Base-by-base conservation (phyloP, 2,113 vertebrate species). In the Phoxinus phoxinus region DNA sequence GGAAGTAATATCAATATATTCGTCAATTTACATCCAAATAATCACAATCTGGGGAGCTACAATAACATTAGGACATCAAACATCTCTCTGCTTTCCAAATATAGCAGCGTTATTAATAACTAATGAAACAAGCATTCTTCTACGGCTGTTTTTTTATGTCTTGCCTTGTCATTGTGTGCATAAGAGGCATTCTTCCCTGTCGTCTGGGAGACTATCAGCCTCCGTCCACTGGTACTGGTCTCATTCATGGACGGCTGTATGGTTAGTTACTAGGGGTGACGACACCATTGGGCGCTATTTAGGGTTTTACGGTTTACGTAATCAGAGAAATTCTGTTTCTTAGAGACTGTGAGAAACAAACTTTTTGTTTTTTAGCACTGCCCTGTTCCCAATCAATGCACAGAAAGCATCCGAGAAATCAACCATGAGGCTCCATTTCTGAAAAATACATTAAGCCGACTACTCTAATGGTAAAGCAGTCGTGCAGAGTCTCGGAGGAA, bases 241-340 rank as follows among this genome's bases (percentile, higher is more conserved):
- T 87, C 83, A 85, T 87, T 87, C 83, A 71, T 61, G 3, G 6
- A 67, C 61, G 67, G 25, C 75, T 51, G 5, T 37, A 56, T 77
- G 48, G 81, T 74, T 75, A 84, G 81, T 74, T 72, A 84, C 86
- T 73, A 77, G 46, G 46, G 23, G 84, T 61, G 82, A 87, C 44
- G 23, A 81, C 27, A 53, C 83, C 58, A 85, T 56, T 78, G 25
- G 8, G 27, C 74, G 32, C 48, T 32, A 56, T 7, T 37, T 30
- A 61, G 46, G 27, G 27, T 17, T 44, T 53, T 76, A 21, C 0
- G 6, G 51, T 58, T 78, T 23, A 32, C 37, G 27, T 44, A 44
- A 19, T 63, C 35, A 58, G 32, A 56, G 75, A 17, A 46, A 46
- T n/a, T n/a, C 19, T 27, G 37, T 10, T 25, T n/a, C 56, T 7